Percentiles rank a stretch among this genome's conserved stretches.
Evolutionary conservation across 2,113 vertebrate genomes (phyloP).

Genomic region (Elephas maximus): DNA sequence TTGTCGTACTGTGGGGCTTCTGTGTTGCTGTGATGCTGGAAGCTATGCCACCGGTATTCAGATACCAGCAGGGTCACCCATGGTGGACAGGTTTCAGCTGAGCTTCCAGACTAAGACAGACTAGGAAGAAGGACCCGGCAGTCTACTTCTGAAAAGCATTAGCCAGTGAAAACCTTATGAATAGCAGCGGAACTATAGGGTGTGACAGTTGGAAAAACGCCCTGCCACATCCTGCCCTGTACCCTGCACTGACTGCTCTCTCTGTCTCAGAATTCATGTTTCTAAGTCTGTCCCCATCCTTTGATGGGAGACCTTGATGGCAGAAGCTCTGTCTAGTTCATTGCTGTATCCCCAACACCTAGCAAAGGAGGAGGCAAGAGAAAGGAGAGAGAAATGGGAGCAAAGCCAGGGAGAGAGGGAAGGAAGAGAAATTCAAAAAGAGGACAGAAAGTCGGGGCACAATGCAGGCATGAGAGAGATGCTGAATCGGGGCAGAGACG

Average conservation of each 20-base stretch:
- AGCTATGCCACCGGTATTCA: too few relatives aligned
- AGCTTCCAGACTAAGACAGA: too few relatives aligned
- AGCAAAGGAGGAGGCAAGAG: neutral
- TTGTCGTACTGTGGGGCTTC: too few relatives aligned
- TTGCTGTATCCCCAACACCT: neutral
- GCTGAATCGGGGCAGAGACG: rapidly evolving
- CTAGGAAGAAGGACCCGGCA: too few relatives aligned
- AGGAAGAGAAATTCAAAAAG: neutral
- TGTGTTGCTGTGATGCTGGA: too few relatives aligned
- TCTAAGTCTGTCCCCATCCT: neutral
- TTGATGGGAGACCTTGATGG: neutral
- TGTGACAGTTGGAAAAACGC: rapidly evolving
- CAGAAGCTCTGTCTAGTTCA: neutral
- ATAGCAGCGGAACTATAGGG: too few relatives aligned
- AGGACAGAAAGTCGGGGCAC: neutral
- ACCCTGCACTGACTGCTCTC: neutral
- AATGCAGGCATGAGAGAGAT: rapidly evolving
- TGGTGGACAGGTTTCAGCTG: too few relatives aligned
- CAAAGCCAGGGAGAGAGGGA: rapidly evolving
- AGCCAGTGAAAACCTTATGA: too few relatives aligned
- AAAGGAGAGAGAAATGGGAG: neutral
- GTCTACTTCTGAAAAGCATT: too few relatives aligned
- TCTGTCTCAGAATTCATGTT: neutral
- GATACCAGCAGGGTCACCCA: too few relatives aligned
- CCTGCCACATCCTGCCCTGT: neutral